Percentiles rank a stretch among this genome's conserved stretches.
These are phyloP conservation scores for Indicator indicator DNA, from an alignment of 2,113 vertebrate genomes.

Conservation along the genomic window DNA sequence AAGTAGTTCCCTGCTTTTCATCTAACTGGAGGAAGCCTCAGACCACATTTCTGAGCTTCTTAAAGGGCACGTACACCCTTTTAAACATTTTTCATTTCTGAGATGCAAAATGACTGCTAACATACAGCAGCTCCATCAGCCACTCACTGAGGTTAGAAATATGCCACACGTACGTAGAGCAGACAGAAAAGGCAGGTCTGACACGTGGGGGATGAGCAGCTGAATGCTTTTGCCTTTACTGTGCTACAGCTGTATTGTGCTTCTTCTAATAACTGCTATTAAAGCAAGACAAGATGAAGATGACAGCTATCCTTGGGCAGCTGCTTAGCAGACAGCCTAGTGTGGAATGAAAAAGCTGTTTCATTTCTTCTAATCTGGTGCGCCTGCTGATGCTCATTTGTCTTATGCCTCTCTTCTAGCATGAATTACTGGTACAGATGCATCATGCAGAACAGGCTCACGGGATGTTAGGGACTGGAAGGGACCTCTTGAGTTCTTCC, in stretches of 20 bases:
- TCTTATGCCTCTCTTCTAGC: background rate
- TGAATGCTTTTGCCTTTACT: background rate
- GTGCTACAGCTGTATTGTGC: background rate
- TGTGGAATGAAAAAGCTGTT: background rate
- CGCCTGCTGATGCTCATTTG: background rate
- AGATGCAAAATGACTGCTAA: background rate
- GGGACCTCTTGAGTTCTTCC: too few relatives aligned
- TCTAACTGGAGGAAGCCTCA: background rate
- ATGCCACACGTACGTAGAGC: background rate
- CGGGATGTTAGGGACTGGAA: too few relatives aligned
- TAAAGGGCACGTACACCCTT: background rate
- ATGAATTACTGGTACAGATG: background rate
- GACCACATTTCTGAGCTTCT: background rate
- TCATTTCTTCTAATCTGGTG: background rate
- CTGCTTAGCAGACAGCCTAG: background rate
- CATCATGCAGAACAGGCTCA: background rate
- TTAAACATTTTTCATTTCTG: background rate
- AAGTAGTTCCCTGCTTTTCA: background rate
- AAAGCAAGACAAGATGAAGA: background rate
- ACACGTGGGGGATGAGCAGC: fast-evolving
- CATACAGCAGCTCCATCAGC: fast-evolving
- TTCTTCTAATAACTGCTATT: background rate
- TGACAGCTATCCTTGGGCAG: background rate
- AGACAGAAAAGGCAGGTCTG: background rate
- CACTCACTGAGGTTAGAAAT: background rate